Conservation (phyloP, 2,888 invertebrate genomes). For the Andrena hattorfiana region DNA sequence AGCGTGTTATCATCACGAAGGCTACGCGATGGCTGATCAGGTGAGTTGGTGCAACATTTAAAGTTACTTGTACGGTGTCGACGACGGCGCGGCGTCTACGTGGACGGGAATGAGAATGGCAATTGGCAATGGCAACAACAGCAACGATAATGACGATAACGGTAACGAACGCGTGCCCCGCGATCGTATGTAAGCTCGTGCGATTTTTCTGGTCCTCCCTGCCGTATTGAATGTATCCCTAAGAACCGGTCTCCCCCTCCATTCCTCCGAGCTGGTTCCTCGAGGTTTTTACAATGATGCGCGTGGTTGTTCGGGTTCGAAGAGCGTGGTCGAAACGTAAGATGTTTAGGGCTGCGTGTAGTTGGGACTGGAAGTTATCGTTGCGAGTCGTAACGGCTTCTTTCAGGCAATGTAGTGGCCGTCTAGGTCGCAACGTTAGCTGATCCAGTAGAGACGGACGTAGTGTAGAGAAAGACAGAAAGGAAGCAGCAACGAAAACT, state of each 20-base stretch:
- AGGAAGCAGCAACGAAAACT: too few species aligned
- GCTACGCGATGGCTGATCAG: slow-evolving; percentile 93
- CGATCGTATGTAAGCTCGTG: background rate
- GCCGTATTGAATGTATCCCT: background rate
- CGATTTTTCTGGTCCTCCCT: slow-evolving; percentile 4
- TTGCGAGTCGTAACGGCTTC: too few species aligned
- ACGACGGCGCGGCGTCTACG: background rate
- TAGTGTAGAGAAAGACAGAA: background rate
- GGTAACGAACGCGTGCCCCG: background rate
- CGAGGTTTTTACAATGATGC: slow-evolving; percentile 23
- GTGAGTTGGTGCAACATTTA: slow-evolving; percentile 81
- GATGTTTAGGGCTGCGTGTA: background rate
- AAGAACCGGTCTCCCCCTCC: slow-evolving; percentile 38
- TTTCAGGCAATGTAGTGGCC: background rate
- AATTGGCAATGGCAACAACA: too few species aligned
- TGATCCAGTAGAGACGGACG: background rate
- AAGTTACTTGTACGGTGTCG: background rate
- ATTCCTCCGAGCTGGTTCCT: slow-evolving; percentile 8
- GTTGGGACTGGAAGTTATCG: background rate
- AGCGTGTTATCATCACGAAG: slow-evolving; percentile 88
- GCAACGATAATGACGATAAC: background rate
- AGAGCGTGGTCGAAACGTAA: background rate
- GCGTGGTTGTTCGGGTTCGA: background rate
- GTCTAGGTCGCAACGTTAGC: background rate
- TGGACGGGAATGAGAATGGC: too few species aligned